phyloP scores from a whole-genome alignment of 2,888 invertebrate genomes.

The Lithophane semibrunnea region DNA sequence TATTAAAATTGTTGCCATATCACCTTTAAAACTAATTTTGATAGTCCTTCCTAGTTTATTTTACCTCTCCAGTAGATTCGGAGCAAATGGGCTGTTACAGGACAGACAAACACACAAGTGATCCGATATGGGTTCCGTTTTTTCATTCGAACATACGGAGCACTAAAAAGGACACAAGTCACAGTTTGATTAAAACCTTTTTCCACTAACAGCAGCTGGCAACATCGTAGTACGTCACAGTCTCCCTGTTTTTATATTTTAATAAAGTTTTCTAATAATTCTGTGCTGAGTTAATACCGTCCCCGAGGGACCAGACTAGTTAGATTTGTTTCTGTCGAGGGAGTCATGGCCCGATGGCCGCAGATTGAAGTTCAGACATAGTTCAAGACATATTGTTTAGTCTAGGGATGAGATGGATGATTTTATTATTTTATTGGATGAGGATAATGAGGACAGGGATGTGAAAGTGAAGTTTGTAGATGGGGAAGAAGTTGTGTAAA shows the following conservation, averaged over 20 bases:
- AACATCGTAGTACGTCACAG: conserved; percentile 23
- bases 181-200: conserved; percentile 37
- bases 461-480: not conserved
- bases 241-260: conserved; percentile 41
- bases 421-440: not conserved
- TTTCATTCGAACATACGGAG: too few species aligned
- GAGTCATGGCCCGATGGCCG: conserved; percentile 9
- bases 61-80: not conserved
- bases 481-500: too few species aligned
- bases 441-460: not conserved
- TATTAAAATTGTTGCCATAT: not conserved
- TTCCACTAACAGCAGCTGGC: conserved; percentile 5
- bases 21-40: not conserved
- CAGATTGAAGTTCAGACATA: conserved; percentile 38
- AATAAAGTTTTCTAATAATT: conserved; percentile 52
- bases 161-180: not conserved
- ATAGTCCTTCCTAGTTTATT: not conserved
- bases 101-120: too few species aligned
- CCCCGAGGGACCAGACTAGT: conserved; percentile 34
- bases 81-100: too few species aligned
- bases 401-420: conserved; percentile 6
- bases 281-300: conserved; percentile 24
- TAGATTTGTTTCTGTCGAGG: conserved; percentile 45
- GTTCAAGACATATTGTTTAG: conserved; percentile 19
- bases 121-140: too few species aligned